Evolutionary conservation across 2,888 invertebrate species (phyloP).

Genomic region (Drosophila suboccidentalis): DNA sequence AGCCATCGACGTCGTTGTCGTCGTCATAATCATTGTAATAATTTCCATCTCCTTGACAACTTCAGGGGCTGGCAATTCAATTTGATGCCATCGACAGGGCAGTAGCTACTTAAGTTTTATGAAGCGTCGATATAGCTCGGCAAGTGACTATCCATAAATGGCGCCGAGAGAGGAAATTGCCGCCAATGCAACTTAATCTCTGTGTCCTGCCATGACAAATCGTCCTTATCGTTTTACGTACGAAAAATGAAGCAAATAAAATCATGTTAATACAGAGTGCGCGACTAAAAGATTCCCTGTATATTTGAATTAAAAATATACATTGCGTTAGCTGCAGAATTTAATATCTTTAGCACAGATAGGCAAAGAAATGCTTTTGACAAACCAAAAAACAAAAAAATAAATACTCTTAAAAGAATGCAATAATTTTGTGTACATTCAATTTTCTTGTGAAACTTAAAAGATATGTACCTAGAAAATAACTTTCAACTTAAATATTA

Average conservation of each 20-base stretch:
- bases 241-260: constrained; percentile 19
- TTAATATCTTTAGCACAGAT: too few relatives aligned
- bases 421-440: not conserved
- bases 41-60: constrained; percentile 58
- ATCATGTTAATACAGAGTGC: not conserved
- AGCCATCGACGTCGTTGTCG: constrained; percentile 2
- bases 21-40: constrained; percentile 40
- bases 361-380: not conserved
- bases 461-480: too few relatives aligned
- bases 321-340: too few relatives aligned
- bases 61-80: constrained; percentile 53
- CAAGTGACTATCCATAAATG: constrained; percentile 60
- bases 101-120: constrained; percentile 74
- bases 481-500: too few relatives aligned
- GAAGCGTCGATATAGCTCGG: constrained; percentile 63
- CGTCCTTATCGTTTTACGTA: constrained; percentile 69
- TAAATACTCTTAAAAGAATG: not conserved
- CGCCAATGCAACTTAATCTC: constrained; percentile 71
- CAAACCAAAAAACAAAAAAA: too few relatives aligned
- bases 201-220: constrained; percentile 72
- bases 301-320: not conserved
- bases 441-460: not conserved
- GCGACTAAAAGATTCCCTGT: constrained; percentile 18
- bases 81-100: constrained; percentile 52
- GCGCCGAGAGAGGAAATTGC: constrained; percentile 40